These are phyloP conservation scores for Odontocerum albicorne DNA, from an alignment of 2,888 invertebrate genomes.

Conservation along the genomic window DNA sequence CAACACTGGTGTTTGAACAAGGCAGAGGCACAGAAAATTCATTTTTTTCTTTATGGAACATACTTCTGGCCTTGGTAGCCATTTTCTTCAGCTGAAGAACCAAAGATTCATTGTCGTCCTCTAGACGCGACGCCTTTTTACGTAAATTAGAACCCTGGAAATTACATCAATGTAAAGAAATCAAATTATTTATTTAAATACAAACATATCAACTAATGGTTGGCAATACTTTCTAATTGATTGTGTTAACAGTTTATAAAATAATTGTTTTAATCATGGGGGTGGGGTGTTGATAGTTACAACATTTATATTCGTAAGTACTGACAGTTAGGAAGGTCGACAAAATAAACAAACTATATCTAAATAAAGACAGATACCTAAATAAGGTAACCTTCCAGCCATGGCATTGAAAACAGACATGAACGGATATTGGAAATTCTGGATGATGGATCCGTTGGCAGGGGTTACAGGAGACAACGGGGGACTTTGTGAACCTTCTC, in stretches of 20 bases:
- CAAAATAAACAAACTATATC: not conserved
- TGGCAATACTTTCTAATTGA: no score
- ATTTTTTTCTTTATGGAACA: constrained; percentile 44
- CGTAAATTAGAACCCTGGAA: constrained; percentile 83
- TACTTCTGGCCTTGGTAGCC: constrained; percentile 84
- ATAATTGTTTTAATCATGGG: no score
- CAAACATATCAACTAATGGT: no score
- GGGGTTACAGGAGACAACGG: constrained; percentile 50
- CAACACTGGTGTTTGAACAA: not conserved
- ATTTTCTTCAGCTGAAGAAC: constrained; percentile 95
- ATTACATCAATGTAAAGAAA: not conserved
- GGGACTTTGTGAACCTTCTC: constrained; percentile 53
- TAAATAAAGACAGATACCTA: constrained; percentile 45
- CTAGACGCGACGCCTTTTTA: constrained; percentile 88
- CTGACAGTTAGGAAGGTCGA: not conserved
- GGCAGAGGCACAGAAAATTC: not conserved
- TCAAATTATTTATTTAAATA: no score
- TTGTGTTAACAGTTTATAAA: no score
- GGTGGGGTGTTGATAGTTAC: no score
- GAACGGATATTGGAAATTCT: constrained; percentile 47
- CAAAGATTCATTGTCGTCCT: constrained; percentile 96
- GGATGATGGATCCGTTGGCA: constrained; percentile 41
- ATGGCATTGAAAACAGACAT: constrained; percentile 53
- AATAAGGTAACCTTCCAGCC: constrained; percentile 53
- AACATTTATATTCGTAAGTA: not conserved